These are phyloP conservation scores for Iguana delicatissima DNA, from an alignment of 2,797 vertebrate species.

Conservation along the genomic window DNA sequence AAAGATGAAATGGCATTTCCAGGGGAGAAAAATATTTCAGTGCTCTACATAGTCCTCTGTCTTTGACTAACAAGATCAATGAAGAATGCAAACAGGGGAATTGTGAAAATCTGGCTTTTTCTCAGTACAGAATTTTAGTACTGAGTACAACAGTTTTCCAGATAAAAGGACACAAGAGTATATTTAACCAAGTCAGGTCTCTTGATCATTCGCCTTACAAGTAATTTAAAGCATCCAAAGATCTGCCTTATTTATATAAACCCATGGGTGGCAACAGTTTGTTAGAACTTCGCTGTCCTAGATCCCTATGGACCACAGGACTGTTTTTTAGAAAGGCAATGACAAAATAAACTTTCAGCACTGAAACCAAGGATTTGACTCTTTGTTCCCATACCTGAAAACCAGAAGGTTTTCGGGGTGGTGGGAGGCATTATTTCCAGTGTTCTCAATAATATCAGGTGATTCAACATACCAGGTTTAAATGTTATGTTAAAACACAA, in stretches of 20 bases:
- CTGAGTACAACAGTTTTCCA: neutral
- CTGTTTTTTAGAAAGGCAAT: neutral
- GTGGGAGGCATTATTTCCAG: too few species aligned
- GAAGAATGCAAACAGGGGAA: neutral
- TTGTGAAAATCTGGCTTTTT: neutral
- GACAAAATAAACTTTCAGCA: neutral
- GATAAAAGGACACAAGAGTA: neutral
- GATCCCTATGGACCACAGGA: neutral
- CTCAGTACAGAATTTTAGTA: neutral
- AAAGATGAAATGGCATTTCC: too few species aligned
- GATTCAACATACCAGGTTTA: too few species aligned
- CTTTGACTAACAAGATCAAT: neutral
- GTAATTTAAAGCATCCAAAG: neutral
- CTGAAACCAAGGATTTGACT: neutral
- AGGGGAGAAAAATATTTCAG: too few species aligned
- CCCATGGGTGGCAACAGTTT: neutral
- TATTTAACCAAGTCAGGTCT: neutral
- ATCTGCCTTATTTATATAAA: neutral
- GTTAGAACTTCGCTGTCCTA: neutral
- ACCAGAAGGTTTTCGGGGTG: too few species aligned
- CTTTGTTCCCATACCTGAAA: neutral
- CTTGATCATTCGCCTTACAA: neutral
- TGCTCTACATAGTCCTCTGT: too few species aligned
- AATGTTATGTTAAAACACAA: too few species aligned
- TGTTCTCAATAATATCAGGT: too few species aligned